A percentile compares a stretch with the other conserved stretches of the same genome.
phyloP scores from a whole-genome alignment of 2,888 invertebrate genomes.

The Stratiomys singularior region DNA sequence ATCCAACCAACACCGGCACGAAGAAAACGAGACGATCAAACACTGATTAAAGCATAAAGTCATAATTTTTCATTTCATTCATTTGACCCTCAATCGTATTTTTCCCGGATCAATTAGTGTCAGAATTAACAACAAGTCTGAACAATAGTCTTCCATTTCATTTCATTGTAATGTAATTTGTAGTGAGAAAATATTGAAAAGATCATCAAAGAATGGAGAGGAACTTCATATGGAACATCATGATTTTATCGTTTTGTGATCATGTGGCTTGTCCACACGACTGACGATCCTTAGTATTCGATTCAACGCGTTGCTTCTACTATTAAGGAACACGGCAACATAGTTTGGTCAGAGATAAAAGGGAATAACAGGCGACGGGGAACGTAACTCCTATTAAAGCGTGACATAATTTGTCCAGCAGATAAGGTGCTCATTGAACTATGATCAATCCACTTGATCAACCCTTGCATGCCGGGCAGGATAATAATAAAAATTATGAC shows the following conservation, averaged over 20 bases:
- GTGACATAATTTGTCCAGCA: constrained; percentile 51
- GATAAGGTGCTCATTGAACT: not conserved
- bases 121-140: constrained; percentile 16
- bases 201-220: constrained; percentile 3
- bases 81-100: constrained; percentile 43
- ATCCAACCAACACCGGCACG: not conserved
- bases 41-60: constrained; percentile 41
- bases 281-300: constrained; percentile 1
- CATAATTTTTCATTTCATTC: constrained; percentile 44
- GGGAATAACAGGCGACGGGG: constrained; percentile 21
- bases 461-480: not conserved
- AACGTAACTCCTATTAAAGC: constrained; percentile 50
- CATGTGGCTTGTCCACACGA: not conserved
- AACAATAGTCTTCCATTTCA: constrained; percentile 35
- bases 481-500: not conserved
- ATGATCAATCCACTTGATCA: constrained; percentile 14
- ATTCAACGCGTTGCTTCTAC: not conserved
- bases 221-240: constrained; percentile 25
- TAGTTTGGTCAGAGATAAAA: not conserved
- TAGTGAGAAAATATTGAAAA: constrained; percentile 10
- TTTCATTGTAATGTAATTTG: constrained; percentile 29
- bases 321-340: not conserved
- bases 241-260: constrained; percentile 21
- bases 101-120: constrained; percentile 40
- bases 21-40: not conserved